Conservation (phyloP, 2,797 vertebrate genomes). For the Platalea minor region DNA sequence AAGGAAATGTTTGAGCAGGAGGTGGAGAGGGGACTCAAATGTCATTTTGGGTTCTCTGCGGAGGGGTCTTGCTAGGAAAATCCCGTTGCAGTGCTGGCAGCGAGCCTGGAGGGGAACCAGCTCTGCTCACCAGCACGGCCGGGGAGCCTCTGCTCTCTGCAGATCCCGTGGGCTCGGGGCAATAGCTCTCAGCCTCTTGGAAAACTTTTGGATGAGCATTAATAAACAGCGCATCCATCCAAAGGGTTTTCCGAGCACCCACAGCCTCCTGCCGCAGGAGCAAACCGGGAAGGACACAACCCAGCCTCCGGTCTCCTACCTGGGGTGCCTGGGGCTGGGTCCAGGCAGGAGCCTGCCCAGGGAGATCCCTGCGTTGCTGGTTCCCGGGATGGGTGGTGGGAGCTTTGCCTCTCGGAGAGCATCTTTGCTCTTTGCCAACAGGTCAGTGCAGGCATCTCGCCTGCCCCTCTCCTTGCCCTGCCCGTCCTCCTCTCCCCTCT, state of each 20-base stretch:
- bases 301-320: rapidly evolving
- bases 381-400: not conserved
- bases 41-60: not conserved
- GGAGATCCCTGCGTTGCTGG: not conserved
- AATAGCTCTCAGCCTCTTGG: not conserved
- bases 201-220: slow-evolving; percentile 20
- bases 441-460: not conserved
- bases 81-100: not conserved
- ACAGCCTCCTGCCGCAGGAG: not conserved
- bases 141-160: not conserved
- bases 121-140: not conserved
- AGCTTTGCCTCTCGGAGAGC: not conserved
- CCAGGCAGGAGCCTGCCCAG: not conserved
- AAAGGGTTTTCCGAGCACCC: not conserved
- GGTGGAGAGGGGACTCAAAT: not conserved
- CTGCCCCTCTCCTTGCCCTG: not conserved
- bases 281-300: not conserved
- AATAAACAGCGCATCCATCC: not conserved
- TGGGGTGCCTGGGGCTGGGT: not conserved
- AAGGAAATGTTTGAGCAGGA: not conserved
- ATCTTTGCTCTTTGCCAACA: not conserved
- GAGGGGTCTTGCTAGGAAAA: slow-evolving; percentile 1
- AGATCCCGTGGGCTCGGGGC: rapidly evolving
- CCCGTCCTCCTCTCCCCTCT: not conserved
- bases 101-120: not conserved